Conservation (phyloP, 2,113 vertebrate genomes). For the Hemiscyllium ocellatum region DNA sequence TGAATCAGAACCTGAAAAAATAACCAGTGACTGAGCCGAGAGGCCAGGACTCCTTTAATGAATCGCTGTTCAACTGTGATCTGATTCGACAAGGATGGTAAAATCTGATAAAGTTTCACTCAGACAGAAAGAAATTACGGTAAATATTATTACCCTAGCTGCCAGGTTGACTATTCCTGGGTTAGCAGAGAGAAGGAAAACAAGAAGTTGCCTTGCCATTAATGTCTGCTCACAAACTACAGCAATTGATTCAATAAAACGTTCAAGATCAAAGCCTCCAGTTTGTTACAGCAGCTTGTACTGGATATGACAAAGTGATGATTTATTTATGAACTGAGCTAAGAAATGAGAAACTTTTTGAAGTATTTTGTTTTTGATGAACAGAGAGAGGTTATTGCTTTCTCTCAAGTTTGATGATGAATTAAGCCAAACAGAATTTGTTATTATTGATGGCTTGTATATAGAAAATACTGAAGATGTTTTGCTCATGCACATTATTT, state of each 20-base stretch:
- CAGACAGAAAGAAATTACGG: conserved; percentile 53
- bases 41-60: not conserved
- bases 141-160: conserved; percentile 66
- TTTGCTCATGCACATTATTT: not conserved
- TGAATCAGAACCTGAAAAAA: not conserved
- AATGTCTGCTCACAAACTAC: conserved; percentile 86
- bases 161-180: conserved; percentile 49
- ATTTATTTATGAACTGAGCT: conserved; percentile 33
- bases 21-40: too few relatives aligned
- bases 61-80: not conserved
- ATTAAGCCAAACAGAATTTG: not conserved
- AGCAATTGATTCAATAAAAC: conserved; percentile 70
- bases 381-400: not conserved
- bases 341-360: conserved; percentile 36
- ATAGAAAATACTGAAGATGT: not conserved
- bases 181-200: conserved; percentile 65
- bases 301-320: conserved; percentile 34
- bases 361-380: conserved; percentile 37
- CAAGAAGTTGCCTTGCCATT: conserved; percentile 75
- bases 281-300: conserved; percentile 29
- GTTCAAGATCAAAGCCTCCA: conserved; percentile 75
- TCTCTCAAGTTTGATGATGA: not conserved
- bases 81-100: conserved; percentile 58
- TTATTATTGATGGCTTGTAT: not conserved
- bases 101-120: conserved; percentile 60